These are phyloP conservation scores for Rhinolophus sinicus DNA, from an alignment of 2,113 vertebrate species.

Conservation along the genomic window DNA sequence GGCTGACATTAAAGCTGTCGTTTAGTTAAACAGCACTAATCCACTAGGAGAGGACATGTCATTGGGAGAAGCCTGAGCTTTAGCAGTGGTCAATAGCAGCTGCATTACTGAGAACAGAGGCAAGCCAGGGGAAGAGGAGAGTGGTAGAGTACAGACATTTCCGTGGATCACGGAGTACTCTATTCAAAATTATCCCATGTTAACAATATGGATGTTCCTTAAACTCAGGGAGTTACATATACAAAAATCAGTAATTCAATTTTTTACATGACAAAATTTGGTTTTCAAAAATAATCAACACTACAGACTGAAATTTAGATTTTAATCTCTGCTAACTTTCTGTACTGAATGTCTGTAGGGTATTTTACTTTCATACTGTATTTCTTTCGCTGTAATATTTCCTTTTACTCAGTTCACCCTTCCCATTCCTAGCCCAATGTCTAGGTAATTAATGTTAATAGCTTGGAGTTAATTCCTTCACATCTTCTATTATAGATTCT, in stretches of 20 bases:
- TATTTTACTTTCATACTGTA: background rate
- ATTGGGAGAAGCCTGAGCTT: background rate
- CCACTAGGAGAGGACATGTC: background rate
- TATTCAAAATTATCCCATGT: background rate
- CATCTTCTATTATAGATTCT: background rate
- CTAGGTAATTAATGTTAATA: background rate
- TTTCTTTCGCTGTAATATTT: background rate
- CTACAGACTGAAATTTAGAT: background rate
- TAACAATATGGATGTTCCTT: background rate
- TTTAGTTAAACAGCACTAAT: background rate
- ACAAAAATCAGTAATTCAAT: background rate
- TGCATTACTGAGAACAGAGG: fast-evolving
- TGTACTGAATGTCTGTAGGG: background rate
- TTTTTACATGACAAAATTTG: background rate
- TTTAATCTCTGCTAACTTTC: background rate
- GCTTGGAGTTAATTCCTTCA: background rate
- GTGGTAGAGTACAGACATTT: fast-evolving
- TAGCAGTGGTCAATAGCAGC: fast-evolving
- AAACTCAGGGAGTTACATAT: background rate
- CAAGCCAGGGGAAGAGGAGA: background rate
- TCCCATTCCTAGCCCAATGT: background rate
- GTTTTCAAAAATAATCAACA: background rate
- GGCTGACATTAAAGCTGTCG: background rate
- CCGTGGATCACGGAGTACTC: background rate
- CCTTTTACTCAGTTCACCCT: background rate